Conservation (phyloP, 1,140 invertebrate species). For the Oreohelix idahoensis region DNA sequence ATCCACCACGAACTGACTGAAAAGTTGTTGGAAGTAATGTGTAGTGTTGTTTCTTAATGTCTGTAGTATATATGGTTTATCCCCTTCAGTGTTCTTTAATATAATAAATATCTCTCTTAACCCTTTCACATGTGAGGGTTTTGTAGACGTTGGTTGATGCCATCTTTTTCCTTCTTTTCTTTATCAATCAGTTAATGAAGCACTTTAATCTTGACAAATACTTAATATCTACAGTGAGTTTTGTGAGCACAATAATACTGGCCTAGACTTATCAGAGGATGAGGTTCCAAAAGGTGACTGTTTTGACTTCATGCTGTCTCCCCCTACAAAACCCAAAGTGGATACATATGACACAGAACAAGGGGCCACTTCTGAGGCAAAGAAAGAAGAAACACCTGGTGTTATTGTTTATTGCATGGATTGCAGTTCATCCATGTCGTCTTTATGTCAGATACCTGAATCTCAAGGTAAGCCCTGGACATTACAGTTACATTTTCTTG, state of each 20-base stretch:
- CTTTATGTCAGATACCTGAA: slow-evolving; percentile 51
- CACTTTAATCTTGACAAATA: no score
- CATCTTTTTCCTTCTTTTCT: no score
- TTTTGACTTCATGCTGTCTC: slow-evolving; percentile 63
- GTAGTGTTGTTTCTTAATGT: no score
- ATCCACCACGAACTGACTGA: no score
- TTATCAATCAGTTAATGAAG: no score
- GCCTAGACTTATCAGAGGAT: slow-evolving; percentile 53
- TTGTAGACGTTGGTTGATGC: no score
- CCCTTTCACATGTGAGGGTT: no score
- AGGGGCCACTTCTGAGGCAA: slow-evolving; percentile 39
- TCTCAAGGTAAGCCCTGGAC: slow-evolving; percentile 61
- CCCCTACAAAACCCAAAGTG: slow-evolving; percentile 46
- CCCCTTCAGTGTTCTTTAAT: no score
- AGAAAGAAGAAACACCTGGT: slow-evolving; percentile 48
- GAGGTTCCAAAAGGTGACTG: slow-evolving; percentile 62
- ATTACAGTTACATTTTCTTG: no score
- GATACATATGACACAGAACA: slow-evolving; percentile 11
- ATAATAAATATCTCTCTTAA: no score
- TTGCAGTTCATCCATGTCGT: slow-evolving; percentile 67
- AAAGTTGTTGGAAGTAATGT: no score
- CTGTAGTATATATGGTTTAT: no score
- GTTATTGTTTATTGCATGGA: slow-evolving; percentile 68
- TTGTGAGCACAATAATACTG: slow-evolving; percentile 60
- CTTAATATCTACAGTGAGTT: slow-evolving; percentile 67